A percentile compares a stretch with the other conserved stretches of the same genome.
Conservation (phyloP, 2,888 invertebrate species). For the Cephus rjabovi region DNA sequence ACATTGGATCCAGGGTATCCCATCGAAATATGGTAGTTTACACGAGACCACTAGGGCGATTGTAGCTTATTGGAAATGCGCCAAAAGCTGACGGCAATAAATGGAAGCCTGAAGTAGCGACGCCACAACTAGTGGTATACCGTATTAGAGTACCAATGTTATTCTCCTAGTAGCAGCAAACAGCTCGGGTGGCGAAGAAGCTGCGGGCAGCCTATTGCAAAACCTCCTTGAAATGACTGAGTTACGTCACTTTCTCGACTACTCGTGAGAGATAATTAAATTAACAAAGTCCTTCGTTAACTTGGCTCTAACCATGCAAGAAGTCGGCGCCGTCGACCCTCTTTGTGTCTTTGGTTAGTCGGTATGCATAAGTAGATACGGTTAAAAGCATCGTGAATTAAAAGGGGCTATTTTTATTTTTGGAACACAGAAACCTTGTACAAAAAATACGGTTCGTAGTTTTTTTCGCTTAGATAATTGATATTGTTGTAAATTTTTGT, state of each 20-base stretch:
- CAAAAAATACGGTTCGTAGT: background rate
- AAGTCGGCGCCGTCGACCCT: background rate
- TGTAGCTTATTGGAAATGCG: constrained; percentile 38
- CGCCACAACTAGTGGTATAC: background rate
- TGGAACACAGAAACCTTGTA: background rate
- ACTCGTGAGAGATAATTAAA: constrained; percentile 45
- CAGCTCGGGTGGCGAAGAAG: background rate
- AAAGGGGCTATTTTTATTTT: background rate
- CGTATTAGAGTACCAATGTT: background rate
- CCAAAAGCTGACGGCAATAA: constrained; percentile 38
- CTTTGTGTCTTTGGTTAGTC: background rate
- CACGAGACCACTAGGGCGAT: background rate
- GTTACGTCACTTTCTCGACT: constrained; percentile 1
- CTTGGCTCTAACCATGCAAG: background rate
- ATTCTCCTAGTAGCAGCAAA: background rate
- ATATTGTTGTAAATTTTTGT: too few species aligned
- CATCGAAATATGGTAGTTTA: background rate
- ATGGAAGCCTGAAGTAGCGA: background rate
- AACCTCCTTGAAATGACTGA: constrained; percentile 9
- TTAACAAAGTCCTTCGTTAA: constrained; percentile 39
- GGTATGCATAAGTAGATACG: too few species aligned
- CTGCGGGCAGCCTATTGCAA: background rate
- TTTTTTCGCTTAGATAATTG: too few species aligned
- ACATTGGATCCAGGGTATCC: background rate
- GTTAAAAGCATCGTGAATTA: background rate